These are phyloP conservation scores for Drosophila ercepeae DNA, from an alignment of 1,140 invertebrate genomes.

Conservation along the genomic window DNA sequence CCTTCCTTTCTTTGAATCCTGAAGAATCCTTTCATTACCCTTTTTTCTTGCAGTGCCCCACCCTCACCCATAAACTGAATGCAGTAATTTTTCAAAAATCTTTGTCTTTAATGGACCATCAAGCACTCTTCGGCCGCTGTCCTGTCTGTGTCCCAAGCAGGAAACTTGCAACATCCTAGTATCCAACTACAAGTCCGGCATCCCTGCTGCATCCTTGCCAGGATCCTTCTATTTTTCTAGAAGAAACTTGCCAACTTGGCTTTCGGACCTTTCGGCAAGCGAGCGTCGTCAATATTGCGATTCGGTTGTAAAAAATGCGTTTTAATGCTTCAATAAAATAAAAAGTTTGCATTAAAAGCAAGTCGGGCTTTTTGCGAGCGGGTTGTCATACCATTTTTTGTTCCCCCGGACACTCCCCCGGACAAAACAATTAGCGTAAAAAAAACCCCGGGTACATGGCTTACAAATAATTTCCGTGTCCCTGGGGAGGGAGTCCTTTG, in stretches of 20 bases:
- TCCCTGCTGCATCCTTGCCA: constrained; percentile 1
- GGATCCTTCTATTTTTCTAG: not conserved
- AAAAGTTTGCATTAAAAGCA: constrained; percentile 76
- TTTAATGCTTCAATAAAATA: constrained; percentile 84
- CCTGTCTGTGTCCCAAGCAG: not conserved
- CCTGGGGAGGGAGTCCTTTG: not conserved
- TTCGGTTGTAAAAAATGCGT: constrained; percentile 82
- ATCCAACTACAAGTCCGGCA: not conserved
- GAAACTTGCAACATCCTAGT: not conserved
- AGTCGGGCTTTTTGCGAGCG: not conserved
- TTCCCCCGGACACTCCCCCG: not conserved
- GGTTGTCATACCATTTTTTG: not conserved
- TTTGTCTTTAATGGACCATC: constrained; percentile 84
- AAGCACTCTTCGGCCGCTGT: constrained; percentile 51
- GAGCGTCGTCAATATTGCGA: constrained; percentile 69
- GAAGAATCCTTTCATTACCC: too few relatives aligned
- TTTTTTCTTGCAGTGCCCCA: not conserved
- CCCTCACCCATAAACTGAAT: constrained; percentile 55
- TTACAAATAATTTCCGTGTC: constrained; percentile 1
- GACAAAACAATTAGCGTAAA: constrained; percentile 79
- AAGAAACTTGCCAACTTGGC: constrained; percentile 33
- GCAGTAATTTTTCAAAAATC: constrained; percentile 82
- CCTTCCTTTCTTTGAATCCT: too few relatives aligned
- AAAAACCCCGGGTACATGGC: constrained; percentile 24
- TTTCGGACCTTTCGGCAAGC: constrained; percentile 36